These are phyloP conservation scores for Augochlora pura DNA, from an alignment of 1,140 invertebrate genomes.

Conservation along the genomic window DNA sequence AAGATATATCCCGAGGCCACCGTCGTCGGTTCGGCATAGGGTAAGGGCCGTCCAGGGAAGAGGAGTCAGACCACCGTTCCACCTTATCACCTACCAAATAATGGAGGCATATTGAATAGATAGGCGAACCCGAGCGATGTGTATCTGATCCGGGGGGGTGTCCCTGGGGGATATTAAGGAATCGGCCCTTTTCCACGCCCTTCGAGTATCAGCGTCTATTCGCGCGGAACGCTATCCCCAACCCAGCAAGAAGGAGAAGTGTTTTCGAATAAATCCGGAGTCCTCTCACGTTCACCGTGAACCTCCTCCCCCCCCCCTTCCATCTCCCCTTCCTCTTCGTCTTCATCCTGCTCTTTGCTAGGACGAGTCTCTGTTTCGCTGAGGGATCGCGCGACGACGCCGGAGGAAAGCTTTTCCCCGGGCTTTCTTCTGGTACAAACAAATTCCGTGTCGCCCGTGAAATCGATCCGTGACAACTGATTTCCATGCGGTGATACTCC, in stretches of 20 bases:
- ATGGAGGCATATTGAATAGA: conserved; percentile 74
- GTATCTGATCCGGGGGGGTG: conserved; percentile 63
- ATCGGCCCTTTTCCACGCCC: conserved; percentile 56
- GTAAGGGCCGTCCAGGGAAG: conserved; percentile 26
- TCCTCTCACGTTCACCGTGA: conserved; percentile 54
- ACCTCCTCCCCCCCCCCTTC: not conserved
- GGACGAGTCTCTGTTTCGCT: not conserved
- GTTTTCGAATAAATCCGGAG: conserved; percentile 64
- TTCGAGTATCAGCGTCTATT: conserved; percentile 24
- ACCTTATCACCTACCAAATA: conserved; percentile 73
- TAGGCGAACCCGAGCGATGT: conserved; percentile 68
- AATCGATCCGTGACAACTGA: conserved; percentile 53
- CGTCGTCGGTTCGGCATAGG: not conserved
- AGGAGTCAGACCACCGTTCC: conserved; percentile 50
- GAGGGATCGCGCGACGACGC: not conserved
- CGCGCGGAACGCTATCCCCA: conserved; percentile 23
- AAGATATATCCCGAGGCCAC: conserved; percentile 46
- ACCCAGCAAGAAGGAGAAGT: not conserved
- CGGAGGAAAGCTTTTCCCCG: conserved; percentile 23
- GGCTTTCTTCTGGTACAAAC: conserved; percentile 48
- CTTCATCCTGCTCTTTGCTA: not conserved
- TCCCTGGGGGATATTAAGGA: conserved; percentile 70
- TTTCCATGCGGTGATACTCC: conserved; percentile 28
- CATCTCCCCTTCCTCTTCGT: no score
- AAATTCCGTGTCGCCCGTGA: conserved; percentile 52